These are phyloP conservation scores for Pica pica DNA, from an alignment of 2,113 vertebrate species.

Conservation along the genomic window DNA sequence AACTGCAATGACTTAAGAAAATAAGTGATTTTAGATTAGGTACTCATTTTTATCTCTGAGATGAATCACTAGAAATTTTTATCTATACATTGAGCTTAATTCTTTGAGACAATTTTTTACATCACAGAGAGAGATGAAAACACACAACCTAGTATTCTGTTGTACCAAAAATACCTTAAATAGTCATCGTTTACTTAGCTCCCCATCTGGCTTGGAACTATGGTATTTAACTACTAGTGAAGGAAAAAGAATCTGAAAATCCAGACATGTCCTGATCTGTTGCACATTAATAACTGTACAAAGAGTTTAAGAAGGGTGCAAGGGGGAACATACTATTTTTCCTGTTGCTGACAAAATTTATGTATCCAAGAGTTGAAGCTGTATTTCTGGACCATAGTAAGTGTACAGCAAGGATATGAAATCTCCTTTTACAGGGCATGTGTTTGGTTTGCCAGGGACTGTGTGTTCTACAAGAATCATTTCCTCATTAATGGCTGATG, in stretches of 20 bases:
- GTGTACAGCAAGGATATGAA: background rate
- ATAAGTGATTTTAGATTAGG: background rate
- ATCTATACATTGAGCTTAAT: background rate
- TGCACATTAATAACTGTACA: background rate
- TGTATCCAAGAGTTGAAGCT: background rate
- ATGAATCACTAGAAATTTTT: background rate
- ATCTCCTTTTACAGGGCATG: background rate
- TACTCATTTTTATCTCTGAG: background rate
- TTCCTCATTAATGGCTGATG: background rate
- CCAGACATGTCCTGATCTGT: background rate
- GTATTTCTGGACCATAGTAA: background rate
- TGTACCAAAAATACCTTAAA: background rate
- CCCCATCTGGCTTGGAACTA: background rate
- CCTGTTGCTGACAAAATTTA: background rate
- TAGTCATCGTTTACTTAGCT: background rate
- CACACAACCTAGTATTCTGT: background rate
- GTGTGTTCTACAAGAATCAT: background rate
- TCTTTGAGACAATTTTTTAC: background rate
- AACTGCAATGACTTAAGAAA: background rate
- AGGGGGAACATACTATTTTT: background rate
- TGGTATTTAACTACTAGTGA: background rate
- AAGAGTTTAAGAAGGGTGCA: background rate
- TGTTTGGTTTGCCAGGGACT: background rate
- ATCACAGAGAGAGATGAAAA: background rate
- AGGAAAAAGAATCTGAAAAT: background rate